Base-by-base conservation (phyloP, 2,888 invertebrate species). In the Spodoptera picta region DNA sequence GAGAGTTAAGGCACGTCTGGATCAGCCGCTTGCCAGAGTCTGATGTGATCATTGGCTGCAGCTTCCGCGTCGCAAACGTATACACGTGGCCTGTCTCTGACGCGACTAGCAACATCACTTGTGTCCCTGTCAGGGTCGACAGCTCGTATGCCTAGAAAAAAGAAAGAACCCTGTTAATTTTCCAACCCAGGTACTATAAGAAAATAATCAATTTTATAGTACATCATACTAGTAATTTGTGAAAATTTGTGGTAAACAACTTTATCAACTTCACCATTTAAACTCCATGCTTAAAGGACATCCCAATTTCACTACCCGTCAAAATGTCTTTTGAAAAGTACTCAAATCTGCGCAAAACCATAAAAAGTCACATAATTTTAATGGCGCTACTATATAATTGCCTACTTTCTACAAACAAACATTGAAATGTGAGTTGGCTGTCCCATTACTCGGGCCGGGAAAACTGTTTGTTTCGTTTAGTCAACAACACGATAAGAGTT, bases 41-140 rank as follows among this genome's bases (percentile, higher is more conserved):
- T 80, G 99, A 99, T 52, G 99, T 99, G 92, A 99, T 99, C 99
- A 99, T 99, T 79, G 99, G 99, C 93, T 99, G 99, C 59, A 99
- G 96, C 92, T 99, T 99, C 81, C 99, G 96, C 80, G 99, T 99
- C 73, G 99, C 99, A 95, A 99, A 99, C 72, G 99, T 99, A 95
- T 99, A 99, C 86, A 99, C 99, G 95, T 99, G 99, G 59, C 99
- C 99, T 23, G 99, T 99, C 94, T 99, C 99, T 75, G 98, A 99
- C 69, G 99, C 99, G 77, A 99, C 99, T 88, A 99, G 95, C 84
- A 99, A 95, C 99, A 99, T 99, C 92, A 99, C 99, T 95, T 99
- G 99, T 43, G 99, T 99, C 59, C 99, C 99, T 75, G 99, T 99
- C 91, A 99, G 94, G 80, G 99, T 99, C 69, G 99, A 99, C 86